A percentile compares a stretch with the other conserved stretches of the same genome.
Conservation (phyloP, 2,113 vertebrate genomes). For the Danionella cerebrum region DNA sequence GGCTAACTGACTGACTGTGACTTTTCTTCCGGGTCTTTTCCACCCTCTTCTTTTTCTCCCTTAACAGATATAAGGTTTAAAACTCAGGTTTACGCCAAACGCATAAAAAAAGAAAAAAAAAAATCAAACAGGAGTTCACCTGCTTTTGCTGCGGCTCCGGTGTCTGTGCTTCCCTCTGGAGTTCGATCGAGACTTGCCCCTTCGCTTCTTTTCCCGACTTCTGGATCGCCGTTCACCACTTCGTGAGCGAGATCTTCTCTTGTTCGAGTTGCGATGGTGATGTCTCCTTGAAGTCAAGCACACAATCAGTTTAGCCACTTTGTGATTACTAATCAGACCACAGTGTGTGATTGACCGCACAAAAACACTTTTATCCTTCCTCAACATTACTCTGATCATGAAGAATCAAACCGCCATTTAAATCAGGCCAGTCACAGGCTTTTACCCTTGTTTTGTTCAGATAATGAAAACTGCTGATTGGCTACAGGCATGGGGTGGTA, state of each 20-base stretch:
- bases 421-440: too few relatives aligned
- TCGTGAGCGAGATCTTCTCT: conserved; percentile 77
- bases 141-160: conserved; percentile 87
- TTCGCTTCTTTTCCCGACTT: conserved; percentile 84
- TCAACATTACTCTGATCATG: too few relatives aligned
- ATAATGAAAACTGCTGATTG: too few relatives aligned
- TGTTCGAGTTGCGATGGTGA: conserved; percentile 84
- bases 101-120: neutral
- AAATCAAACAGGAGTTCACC: too few relatives aligned
- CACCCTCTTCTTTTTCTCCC: conserved; percentile 83
- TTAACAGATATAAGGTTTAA: conserved; percentile 44
- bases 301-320: neutral
- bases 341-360: too few relatives aligned
- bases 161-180: conserved; percentile 86
- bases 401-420: too few relatives aligned
- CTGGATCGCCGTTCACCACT: conserved; percentile 55
- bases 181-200: conserved; percentile 77
- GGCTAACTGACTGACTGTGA: conserved; percentile 77
- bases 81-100: neutral
- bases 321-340: too few relatives aligned
- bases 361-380: too few relatives aligned
- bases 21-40: conserved; percentile 86
- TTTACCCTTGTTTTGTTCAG: too few relatives aligned
- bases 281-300: conserved; percentile 67
- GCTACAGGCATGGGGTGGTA: too few relatives aligned